Conservation (phyloP, 1,140 invertebrate genomes). For the Temnothorax longispinosus region DNA sequence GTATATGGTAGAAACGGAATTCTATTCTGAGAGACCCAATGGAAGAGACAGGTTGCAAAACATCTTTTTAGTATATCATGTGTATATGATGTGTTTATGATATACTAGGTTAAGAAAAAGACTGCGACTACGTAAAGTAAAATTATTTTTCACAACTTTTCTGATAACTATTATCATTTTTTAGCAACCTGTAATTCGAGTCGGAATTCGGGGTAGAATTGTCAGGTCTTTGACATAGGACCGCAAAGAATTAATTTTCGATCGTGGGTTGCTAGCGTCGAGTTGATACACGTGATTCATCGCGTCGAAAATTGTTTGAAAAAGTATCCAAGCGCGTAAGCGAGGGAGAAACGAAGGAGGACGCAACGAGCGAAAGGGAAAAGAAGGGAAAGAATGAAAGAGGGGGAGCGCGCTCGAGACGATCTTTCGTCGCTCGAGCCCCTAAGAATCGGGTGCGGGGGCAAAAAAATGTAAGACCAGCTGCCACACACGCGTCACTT, state of each 20-base stretch:
- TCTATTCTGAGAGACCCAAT: too few species aligned
- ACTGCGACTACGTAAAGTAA: too few species aligned
- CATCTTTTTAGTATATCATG: too few species aligned
- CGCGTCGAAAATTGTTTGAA: background rate
- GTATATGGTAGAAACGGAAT: too few species aligned
- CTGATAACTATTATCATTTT: too few species aligned
- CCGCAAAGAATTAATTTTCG: background rate
- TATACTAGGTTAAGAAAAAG: too few species aligned
- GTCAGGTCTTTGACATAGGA: background rate
- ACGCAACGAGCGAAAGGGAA: background rate
- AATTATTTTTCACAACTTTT: too few species aligned
- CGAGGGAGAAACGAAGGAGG: constrained; percentile 12
- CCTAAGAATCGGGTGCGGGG: constrained; percentile 70
- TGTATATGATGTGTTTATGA: too few species aligned
- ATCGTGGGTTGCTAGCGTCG: background rate
- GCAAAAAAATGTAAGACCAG: constrained; percentile 80
- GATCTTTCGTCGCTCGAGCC: constrained; percentile 76
- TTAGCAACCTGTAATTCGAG: too few species aligned
- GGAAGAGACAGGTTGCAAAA: too few species aligned
- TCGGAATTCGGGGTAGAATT: too few species aligned
- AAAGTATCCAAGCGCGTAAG: background rate
- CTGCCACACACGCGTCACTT: constrained; percentile 82
- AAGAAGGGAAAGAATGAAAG: constrained; percentile 33
- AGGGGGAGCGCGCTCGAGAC: constrained; percentile 48
- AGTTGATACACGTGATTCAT: constrained; percentile 5